Conservation (phyloP, 23 tunicate species). For the Corella eumyota region DNA sequence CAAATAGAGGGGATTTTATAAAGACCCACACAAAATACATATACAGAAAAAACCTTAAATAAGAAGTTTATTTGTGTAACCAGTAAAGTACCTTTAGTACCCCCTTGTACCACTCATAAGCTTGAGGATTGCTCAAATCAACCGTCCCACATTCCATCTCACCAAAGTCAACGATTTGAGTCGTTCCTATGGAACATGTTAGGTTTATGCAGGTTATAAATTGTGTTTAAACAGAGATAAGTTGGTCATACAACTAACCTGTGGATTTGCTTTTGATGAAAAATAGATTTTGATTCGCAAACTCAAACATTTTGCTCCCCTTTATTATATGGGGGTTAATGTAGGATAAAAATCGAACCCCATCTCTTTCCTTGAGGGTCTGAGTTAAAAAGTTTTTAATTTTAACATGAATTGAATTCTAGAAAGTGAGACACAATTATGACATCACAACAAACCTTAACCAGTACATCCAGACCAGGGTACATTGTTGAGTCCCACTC, state of each 20-base stretch:
- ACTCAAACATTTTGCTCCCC: conserved; percentile 64
- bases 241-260: conserved; percentile 13
- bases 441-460: conserved; percentile 33
- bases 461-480: conserved; percentile 17
- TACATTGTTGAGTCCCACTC: conserved; percentile 53
- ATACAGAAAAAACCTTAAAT: no score
- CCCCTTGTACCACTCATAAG: conserved; percentile 87
- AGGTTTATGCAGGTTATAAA: not conserved
- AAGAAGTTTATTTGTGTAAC: no score
- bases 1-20: no score
- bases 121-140: conserved; percentile 89
- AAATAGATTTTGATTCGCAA: conserved; percentile 39
- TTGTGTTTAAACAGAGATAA: not conserved
- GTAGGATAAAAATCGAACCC: conserved; percentile 70
- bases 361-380: conserved; percentile 4
- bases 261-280: conserved; percentile 65
- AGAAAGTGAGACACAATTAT: no score
- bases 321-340: conserved; percentile 93
- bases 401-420: no score
- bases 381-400: no score
- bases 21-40: no score
- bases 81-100: conserved; percentile 85
- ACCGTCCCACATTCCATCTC: conserved; percentile 81
- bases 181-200: conserved; percentile 8
- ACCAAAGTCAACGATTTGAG: conserved; percentile 70